A percentile compares a stretch with the other conserved stretches of the same genome.
Conservation (phyloP, 2,888 invertebrate genomes). For the Drosophila imparisetae region DNA sequence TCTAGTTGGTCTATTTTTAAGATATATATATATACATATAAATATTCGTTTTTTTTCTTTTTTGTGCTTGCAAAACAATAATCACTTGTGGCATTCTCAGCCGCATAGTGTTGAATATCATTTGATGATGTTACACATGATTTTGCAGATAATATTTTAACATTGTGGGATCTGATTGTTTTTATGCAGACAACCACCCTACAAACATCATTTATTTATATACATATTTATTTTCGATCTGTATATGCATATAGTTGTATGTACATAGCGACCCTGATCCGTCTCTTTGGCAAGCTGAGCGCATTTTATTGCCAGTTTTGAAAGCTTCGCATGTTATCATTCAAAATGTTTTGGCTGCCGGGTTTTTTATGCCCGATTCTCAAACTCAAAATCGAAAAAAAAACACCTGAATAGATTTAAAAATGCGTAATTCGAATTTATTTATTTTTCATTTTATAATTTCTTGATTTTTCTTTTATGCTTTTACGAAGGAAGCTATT, state of each 20-base stretch:
- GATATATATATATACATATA: conserved; percentile 27
- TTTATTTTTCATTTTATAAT: conserved; percentile 24
- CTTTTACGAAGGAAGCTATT: conserved; percentile 29
- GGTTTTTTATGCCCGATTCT: conserved; percentile 7
- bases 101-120: conserved; percentile 83
- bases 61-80: conserved; percentile 73
- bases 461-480: not conserved
- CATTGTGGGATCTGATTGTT: conserved; percentile 28
- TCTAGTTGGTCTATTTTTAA: conserved; percentile 68
- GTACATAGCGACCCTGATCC: conserved; percentile 74
- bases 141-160: conserved; percentile 64
- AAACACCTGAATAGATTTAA: conserved; percentile 66
- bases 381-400: not conserved
- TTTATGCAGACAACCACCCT: conserved; percentile 25
- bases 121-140: conserved; percentile 77
- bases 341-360: conserved; percentile 60
- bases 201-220: conserved; percentile 11
- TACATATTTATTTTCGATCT: conserved; percentile 19
- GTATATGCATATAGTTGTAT: conserved; percentile 31
- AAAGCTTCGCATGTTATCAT: conserved; percentile 60
- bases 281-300: conserved; percentile 63
- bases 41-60: conserved; percentile 26
- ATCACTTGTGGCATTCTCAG: conserved; percentile 74
- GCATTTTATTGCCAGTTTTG: conserved; percentile 46
- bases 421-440: conserved; percentile 53